phyloP scores from a whole-genome alignment of 2,888 invertebrate genomes.

The Diaprepes abbreviatus region DNA sequence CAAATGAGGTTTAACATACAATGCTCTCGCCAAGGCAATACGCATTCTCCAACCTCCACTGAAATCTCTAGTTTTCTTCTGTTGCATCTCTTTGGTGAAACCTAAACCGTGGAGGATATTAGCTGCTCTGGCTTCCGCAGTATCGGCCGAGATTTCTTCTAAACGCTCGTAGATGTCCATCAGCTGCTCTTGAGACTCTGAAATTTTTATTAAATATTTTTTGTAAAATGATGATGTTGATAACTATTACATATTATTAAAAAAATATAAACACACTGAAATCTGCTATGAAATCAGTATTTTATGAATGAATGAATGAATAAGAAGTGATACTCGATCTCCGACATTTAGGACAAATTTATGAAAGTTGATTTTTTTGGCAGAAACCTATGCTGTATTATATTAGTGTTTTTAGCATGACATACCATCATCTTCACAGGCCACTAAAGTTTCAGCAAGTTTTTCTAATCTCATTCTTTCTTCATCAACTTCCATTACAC shows the following conservation, averaged over 20 bases:
- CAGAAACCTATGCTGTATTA: no score
- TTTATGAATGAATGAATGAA: no score
- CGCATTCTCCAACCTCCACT: conserved; percentile 99
- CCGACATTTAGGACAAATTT: no score
- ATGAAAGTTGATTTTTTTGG: no score
- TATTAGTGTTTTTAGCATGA: background rate
- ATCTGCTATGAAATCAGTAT: no score
- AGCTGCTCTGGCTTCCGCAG: conserved; percentile 94
- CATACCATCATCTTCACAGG: conserved; percentile 87
- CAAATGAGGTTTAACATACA: conserved; percentile 98
- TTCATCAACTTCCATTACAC: conserved; percentile 98
- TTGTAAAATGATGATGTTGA: no score
- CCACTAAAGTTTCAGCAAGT: conserved; percentile 90
- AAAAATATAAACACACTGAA: no score
- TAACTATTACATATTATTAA: no score
- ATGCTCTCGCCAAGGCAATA: conserved; percentile 95
- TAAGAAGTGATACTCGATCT: no score
- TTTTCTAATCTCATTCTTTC: conserved; percentile 92
- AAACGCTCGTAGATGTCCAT: conserved; percentile 98
- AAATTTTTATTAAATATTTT: conserved; percentile 37
- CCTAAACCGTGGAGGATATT: conserved; percentile 96
- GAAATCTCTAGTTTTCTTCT: conserved; percentile 87
- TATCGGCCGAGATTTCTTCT: conserved; percentile 96
- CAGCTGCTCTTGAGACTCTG: conserved; percentile 93
- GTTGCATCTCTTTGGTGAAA: conserved; percentile 90